Conservation (phyloP, 2,113 vertebrate species). For the Hemicordylus capensis region DNA sequence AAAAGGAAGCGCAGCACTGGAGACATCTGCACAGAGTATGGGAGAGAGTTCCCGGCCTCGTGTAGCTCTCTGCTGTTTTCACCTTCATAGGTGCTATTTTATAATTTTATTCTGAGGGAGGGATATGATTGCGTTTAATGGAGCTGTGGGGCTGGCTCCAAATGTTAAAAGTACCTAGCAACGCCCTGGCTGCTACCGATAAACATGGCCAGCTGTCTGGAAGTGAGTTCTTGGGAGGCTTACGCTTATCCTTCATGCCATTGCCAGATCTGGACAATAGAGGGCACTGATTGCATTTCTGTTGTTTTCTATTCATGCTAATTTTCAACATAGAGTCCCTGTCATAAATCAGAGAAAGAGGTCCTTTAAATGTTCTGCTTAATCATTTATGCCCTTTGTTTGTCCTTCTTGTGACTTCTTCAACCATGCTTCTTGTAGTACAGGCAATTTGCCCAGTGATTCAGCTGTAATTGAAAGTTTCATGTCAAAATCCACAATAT, state of each 20-base stretch:
- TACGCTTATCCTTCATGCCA: accelerated
- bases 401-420: neutral
- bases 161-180: too few species aligned
- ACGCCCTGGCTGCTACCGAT: too few species aligned
- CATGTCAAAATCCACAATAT: neutral
- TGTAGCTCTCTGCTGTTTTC: too few species aligned
- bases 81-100: too few species aligned
- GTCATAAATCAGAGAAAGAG: neutral
- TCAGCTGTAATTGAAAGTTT: neutral
- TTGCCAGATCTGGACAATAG: constrained; percentile 41
- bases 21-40: too few species aligned
- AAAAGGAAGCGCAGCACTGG: too few species aligned
- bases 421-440: neutral
- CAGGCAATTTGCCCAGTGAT: neutral
- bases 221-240: too few species aligned
- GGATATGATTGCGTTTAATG: too few species aligned
- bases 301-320: accelerated
- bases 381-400: neutral
- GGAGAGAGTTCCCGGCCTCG: too few species aligned
- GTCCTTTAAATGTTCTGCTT: neutral
- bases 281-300: constrained; percentile 35
- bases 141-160: too few species aligned
- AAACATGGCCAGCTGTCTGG: too few species aligned
- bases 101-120: too few species aligned
- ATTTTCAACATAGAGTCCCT: accelerated